Conservation (phyloP, 2,113 vertebrate genomes). For the Anhinga rufa region DNA sequence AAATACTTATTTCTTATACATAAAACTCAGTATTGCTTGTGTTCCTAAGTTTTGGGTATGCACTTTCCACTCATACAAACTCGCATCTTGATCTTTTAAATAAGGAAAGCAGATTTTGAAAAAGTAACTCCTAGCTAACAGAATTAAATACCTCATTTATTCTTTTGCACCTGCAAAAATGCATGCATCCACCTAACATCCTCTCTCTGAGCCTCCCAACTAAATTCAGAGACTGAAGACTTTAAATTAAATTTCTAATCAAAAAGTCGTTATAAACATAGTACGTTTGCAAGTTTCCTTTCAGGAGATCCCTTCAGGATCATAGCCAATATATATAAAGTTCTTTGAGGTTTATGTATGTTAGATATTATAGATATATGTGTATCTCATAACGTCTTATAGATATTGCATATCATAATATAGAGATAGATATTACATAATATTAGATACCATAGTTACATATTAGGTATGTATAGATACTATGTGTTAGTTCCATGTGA, state of each 20-base stretch:
- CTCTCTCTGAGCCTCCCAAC: not conserved
- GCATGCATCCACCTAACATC: not conserved
- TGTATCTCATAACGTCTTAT: not conserved
- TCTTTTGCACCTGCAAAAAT: not conserved
- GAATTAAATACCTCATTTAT: not conserved
- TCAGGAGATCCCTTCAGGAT: not conserved
- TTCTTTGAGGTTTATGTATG: not conserved
- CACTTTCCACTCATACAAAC: not conserved
- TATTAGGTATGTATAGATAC: not conserved
- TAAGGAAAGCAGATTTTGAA: not conserved
- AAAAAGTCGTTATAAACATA: not conserved
- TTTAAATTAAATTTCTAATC: not conserved
- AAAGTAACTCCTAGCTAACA: not conserved
- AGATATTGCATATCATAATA: not conserved
- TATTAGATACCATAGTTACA: not conserved
- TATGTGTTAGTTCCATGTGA: not conserved
- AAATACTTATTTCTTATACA: not conserved
- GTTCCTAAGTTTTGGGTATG: not conserved
- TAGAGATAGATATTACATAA: not conserved
- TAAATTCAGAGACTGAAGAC: not conserved
- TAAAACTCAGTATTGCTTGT: not conserved
- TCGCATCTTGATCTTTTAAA: not conserved
- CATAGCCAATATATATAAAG: not conserved
- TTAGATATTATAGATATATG: not conserved
- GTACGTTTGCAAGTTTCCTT: rapidly evolving